Conservation (phyloP, 2,113 vertebrate genomes). For the Alectura lathami region DNA sequence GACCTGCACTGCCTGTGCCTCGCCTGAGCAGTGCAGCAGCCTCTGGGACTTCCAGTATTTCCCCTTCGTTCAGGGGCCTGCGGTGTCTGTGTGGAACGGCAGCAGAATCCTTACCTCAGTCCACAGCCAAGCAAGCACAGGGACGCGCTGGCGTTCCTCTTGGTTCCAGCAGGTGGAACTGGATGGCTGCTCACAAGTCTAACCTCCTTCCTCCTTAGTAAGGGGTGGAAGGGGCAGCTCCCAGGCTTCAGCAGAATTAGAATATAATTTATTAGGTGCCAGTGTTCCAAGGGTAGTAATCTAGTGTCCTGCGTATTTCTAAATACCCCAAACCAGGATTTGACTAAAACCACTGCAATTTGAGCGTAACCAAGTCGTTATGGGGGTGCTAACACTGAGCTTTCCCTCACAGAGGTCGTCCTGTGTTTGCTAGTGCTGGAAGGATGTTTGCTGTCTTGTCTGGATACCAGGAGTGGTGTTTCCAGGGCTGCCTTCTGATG, state of each 20-base stretch:
- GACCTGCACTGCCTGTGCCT: not conserved
- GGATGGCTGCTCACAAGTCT: not conserved
- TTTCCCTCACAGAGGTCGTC: not conserved
- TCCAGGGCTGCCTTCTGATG: not conserved
- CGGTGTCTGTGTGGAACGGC: not conserved
- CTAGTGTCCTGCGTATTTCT: not conserved
- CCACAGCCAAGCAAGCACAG: not conserved
- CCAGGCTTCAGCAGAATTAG: not conserved
- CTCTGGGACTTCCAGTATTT: not conserved
- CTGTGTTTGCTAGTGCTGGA: not conserved
- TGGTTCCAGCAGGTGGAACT: constrained; percentile 32
- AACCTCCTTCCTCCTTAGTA: not conserved
- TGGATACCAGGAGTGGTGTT: not conserved
- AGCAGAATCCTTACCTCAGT: not conserved
- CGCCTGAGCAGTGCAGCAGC: not conserved
- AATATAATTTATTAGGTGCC: not conserved
- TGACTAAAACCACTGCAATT: not conserved
- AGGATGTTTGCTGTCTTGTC: not conserved
- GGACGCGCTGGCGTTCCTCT: not conserved
- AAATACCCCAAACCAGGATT: not conserved
- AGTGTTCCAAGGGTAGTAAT: not conserved
- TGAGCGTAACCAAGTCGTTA: not conserved
- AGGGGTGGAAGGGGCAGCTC: not conserved
- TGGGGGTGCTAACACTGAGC: not conserved
- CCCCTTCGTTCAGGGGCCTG: not conserved